These are phyloP conservation scores for Pararge aegeria DNA, from an alignment of 1,140 invertebrate species.

Conservation along the genomic window DNA sequence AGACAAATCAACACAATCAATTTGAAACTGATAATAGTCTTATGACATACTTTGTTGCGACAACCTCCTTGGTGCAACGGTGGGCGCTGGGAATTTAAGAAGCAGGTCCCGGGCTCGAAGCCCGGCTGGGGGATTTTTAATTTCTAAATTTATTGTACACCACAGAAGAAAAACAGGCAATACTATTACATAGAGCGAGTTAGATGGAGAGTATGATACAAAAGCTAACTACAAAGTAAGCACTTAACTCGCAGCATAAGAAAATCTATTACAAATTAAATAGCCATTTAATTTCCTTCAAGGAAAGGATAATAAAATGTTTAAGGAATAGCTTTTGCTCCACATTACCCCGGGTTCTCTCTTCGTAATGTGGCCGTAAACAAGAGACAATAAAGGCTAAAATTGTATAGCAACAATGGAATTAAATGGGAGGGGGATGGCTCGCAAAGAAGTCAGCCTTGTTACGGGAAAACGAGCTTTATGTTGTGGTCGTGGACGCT, in stretches of 20 bases:
- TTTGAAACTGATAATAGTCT: no score
- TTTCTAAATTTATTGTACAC: no score
- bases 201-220: no score
- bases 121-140: no score
- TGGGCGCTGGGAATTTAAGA: no score
- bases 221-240: neutral
- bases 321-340: slow-evolving; percentile 1
- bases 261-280: slow-evolving; percentile 6
- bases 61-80: no score
- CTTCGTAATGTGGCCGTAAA: slow-evolving; percentile 9
- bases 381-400: slow-evolving; percentile 16
- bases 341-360: neutral
- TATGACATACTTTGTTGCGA: no score
- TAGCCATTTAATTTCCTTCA: slow-evolving; percentile 1
- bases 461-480: slow-evolving; percentile 37
- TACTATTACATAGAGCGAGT: no score
- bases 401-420: slow-evolving; percentile 26
- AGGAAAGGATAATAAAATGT: slow-evolving; percentile 4
- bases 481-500: slow-evolving; percentile 20
- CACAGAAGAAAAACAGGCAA: no score
- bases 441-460: slow-evolving; percentile 28
- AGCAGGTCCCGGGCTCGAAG: no score
- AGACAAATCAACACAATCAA: no score
- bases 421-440: slow-evolving; percentile 22
- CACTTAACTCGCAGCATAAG: neutral